Conservation (phyloP, 2,113 vertebrate genomes). For the Danionella cerebrum region DNA sequence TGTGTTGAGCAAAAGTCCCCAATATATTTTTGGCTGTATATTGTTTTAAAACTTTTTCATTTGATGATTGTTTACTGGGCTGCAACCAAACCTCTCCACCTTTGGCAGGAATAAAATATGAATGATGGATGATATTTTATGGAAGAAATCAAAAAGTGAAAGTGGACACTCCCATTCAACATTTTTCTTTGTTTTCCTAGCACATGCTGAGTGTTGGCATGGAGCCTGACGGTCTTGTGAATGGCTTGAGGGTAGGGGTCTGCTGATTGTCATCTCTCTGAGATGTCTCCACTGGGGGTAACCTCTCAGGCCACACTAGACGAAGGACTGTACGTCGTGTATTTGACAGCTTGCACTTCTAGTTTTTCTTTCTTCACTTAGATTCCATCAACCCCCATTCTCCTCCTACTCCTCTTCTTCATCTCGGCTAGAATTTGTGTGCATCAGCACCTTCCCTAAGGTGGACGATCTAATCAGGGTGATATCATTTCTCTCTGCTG, state of each 20-base stretch:
- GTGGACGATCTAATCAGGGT: slow-evolving; percentile 66
- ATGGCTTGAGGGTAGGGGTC: background rate
- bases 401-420: background rate
- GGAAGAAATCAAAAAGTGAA: too few species aligned
- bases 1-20: too few species aligned
- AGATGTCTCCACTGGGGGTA: background rate
- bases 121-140: too few species aligned
- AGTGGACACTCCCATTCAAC: background rate
- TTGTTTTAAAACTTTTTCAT: too few species aligned
- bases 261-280: background rate
- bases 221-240: background rate
- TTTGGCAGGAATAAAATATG: too few species aligned
- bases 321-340: background rate
- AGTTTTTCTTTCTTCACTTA: background rate
- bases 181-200: background rate
- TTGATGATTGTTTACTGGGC: too few species aligned
- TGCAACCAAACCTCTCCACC: too few species aligned
- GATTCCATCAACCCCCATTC: background rate
- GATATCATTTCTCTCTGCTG: slow-evolving; percentile 61
- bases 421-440: slow-evolving; percentile 65
- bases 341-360: slow-evolving; percentile 27
- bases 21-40: too few species aligned
- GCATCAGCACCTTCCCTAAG: slow-evolving; percentile 70
- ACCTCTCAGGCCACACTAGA: background rate
- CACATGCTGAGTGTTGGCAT: background rate